These are phyloP conservation scores for Aphodius sticticus DNA, from an alignment of 2,888 invertebrate species.

Conservation along the genomic window DNA sequence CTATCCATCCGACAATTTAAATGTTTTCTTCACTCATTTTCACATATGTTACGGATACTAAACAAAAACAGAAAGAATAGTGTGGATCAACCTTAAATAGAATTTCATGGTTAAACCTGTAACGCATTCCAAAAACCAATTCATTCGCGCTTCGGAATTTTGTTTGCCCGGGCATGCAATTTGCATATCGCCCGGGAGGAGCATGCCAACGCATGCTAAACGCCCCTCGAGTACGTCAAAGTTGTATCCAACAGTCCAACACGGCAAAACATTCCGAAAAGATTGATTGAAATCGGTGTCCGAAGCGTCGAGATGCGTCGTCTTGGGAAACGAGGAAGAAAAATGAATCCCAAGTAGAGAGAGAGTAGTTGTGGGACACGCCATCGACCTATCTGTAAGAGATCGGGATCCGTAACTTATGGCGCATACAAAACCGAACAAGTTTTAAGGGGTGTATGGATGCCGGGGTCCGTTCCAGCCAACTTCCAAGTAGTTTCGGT, in stretches of 20 bases:
- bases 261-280: constrained; percentile 32
- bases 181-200: neutral
- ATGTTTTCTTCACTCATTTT: too few relatives aligned
- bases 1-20: too few relatives aligned
- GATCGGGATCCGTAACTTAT: constrained; percentile 28
- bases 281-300: constrained; percentile 33
- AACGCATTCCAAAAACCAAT: neutral
- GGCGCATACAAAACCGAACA: constrained; percentile 32
- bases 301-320: constrained; percentile 25
- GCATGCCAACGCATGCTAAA: neutral
- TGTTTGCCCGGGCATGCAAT: neutral
- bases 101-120: neutral
- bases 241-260: neutral
- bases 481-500: constrained; percentile 28
- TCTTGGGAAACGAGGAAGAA: constrained; percentile 29
- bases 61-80: too few relatives aligned
- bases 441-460: constrained; percentile 24
- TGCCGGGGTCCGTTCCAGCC: constrained; percentile 17
- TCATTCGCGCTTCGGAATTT: neutral
- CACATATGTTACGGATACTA: too few relatives aligned
- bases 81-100: neutral
- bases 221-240: neutral
- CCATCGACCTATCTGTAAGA: constrained; percentile 29
- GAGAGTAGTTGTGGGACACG: constrained; percentile 4
- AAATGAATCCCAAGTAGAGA: constrained; percentile 28